Evolutionary conservation across 37 sponge, comb jelly and placozoan species (phyloP).

Genomic region (Mnemiopsis leidyi): DNA sequence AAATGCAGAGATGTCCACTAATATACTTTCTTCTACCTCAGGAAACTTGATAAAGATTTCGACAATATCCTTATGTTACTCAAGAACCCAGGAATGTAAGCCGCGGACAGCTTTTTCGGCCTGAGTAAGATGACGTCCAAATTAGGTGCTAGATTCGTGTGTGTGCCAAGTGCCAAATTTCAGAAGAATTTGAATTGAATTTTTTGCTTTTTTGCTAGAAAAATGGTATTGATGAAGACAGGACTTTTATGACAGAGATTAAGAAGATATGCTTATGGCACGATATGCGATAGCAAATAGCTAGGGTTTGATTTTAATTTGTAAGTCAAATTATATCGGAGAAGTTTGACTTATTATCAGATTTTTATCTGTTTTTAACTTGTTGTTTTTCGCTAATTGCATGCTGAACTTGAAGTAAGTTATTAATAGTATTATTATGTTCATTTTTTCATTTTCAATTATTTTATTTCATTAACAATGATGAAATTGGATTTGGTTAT

Average conservation of each 20-base stretch:
- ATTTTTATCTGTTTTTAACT: neutral
- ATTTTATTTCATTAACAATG: neutral
- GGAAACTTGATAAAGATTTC: conserved; percentile 8
- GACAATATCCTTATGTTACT: conserved; percentile 41
- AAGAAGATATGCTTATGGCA: too few relatives aligned
- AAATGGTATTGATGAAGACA: too few relatives aligned
- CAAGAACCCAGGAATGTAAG: conserved; percentile 52
- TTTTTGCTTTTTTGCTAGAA: too few relatives aligned
- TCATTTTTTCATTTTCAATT: neutral
- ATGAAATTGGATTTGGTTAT: too few relatives aligned
- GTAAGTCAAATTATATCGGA: neutral
- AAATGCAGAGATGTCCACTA: neutral
- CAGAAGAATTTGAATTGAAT: neutral
- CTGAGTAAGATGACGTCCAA: too few relatives aligned
- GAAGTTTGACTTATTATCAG: neutral
- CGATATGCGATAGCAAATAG: too few relatives aligned
- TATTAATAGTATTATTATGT: neutral
- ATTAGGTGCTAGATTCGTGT: too few relatives aligned
- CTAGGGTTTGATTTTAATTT: neutral
- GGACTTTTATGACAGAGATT: too few relatives aligned
- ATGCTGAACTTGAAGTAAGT: neutral
- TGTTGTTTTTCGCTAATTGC: neutral
- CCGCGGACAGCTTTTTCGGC: too few relatives aligned
- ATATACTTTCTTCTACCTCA: neutral
- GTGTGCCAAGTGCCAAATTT: neutral